Percentiles rank a stretch among this genome's conserved stretches.
These are phyloP conservation scores for Nixonia krombeini DNA, from an alignment of 1,140 invertebrate species.

Conservation along the genomic window DNA sequence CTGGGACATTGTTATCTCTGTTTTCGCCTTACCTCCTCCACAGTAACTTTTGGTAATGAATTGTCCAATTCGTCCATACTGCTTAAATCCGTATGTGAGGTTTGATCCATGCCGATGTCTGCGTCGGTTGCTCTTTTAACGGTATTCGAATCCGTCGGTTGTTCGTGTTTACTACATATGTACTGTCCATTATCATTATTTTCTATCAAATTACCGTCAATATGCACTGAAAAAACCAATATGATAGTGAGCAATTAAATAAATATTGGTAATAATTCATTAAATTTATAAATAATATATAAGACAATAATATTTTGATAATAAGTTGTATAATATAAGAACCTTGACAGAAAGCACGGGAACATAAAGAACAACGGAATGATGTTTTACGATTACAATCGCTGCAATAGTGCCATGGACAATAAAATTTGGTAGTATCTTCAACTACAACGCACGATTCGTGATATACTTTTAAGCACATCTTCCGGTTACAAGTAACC, in stretches of 20 bases:
- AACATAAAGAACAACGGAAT: slow-evolving; percentile 17
- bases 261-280: too few relatives aligned
- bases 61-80: neutral
- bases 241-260: too few relatives aligned
- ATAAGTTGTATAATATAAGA: too few relatives aligned
- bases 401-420: slow-evolving; percentile 26
- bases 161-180: neutral
- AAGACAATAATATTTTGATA: too few relatives aligned
- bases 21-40: slow-evolving; percentile 9
- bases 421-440: slow-evolving; percentile 5
- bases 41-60: too few relatives aligned
- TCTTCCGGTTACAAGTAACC: neutral
- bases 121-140: neutral
- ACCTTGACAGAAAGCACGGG: slow-evolving; percentile 24
- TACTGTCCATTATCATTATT: neutral
- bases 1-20: slow-evolving; percentile 9
- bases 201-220: slow-evolving; percentile 1
- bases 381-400: slow-evolving; percentile 18
- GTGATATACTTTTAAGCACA: slow-evolving; percentile 10
- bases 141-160: neutral
- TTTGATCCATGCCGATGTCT: neutral
- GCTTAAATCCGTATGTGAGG: neutral
- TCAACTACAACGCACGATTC: slow-evolving; percentile 8
- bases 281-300: too few relatives aligned
- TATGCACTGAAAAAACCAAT: slow-evolving; percentile 3